Conservation (phyloP, 2,797 vertebrate species). For the Muscicapa comitata region DNA sequence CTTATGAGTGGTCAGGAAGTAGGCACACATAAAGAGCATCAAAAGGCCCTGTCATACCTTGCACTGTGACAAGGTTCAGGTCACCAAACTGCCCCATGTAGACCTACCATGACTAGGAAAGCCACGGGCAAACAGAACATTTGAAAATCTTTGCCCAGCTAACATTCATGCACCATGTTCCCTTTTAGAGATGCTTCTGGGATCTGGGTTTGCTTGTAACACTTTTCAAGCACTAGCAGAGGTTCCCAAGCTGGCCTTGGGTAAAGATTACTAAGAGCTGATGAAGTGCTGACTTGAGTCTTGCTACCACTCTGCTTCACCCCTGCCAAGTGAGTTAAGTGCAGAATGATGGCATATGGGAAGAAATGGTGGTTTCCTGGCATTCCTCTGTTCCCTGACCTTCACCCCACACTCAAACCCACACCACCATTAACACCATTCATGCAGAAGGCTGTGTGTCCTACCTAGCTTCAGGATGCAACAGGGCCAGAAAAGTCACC, state of each 20-base stretch:
- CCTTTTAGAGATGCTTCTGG: not conserved
- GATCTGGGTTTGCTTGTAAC: not conserved
- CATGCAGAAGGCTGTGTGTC: not conserved
- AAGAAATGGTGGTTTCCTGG: not conserved
- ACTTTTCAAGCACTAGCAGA: not conserved
- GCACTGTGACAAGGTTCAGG: not conserved
- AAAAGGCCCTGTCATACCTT: not conserved
- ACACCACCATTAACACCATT: not conserved
- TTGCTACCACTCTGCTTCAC: not conserved
- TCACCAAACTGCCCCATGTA: not conserved
- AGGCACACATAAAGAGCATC: not conserved
- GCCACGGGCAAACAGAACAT: not conserved
- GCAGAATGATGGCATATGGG: rapidly evolving
- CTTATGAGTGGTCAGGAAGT: not conserved
- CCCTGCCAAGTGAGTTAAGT: not conserved
- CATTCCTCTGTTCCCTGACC: not conserved
- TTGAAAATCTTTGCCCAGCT: not conserved
- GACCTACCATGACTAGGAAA: not conserved
- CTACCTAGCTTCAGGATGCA: not conserved
- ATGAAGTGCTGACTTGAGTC: not conserved
- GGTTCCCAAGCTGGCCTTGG: not conserved
- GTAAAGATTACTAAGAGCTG: not conserved
- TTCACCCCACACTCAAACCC: not conserved
- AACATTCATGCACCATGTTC: not conserved
- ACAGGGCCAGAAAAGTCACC: not conserved